Conservation (phyloP, 2,888 invertebrate species). For the Orgyia antiqua region DNA sequence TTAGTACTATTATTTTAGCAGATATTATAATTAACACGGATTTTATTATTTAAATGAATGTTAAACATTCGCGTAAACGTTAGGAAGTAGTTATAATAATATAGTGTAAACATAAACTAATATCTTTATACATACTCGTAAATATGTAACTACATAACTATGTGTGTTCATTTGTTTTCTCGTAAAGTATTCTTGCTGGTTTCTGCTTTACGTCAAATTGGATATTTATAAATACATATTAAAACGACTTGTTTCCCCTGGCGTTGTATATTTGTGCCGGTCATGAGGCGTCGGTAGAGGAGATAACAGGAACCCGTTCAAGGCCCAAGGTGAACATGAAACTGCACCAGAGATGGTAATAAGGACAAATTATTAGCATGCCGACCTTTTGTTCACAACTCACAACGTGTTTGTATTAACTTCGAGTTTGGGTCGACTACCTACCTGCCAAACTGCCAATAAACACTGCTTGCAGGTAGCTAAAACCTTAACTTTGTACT, state of each 20-base stretch:
- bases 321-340: conserved; percentile 62
- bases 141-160: too few relatives aligned
- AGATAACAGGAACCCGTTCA: conserved; percentile 60
- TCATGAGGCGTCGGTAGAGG: conserved; percentile 32
- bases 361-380: conserved; percentile 67
- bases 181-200: too few relatives aligned
- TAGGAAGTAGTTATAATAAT: too few relatives aligned
- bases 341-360: conserved; percentile 53
- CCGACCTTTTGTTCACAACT: conserved; percentile 60
- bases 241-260: conserved; percentile 19
- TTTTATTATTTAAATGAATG: too few relatives aligned
- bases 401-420: conserved; percentile 50
- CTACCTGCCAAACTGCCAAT: conserved; percentile 32
- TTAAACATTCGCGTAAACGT: too few relatives aligned
- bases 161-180: too few relatives aligned
- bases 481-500: conserved; percentile 12
- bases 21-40: too few relatives aligned
- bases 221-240: too few relatives aligned
- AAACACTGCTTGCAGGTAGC: conserved; percentile 27
- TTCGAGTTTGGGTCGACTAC: conserved; percentile 46
- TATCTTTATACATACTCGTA: too few relatives aligned
- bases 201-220: too few relatives aligned
- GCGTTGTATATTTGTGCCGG: conserved; percentile 26
- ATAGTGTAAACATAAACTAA: too few relatives aligned
- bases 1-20: too few relatives aligned